phyloP scores from a whole-genome alignment of 2,113 vertebrate genomes.

The Microcebus tavaratra region DNA sequence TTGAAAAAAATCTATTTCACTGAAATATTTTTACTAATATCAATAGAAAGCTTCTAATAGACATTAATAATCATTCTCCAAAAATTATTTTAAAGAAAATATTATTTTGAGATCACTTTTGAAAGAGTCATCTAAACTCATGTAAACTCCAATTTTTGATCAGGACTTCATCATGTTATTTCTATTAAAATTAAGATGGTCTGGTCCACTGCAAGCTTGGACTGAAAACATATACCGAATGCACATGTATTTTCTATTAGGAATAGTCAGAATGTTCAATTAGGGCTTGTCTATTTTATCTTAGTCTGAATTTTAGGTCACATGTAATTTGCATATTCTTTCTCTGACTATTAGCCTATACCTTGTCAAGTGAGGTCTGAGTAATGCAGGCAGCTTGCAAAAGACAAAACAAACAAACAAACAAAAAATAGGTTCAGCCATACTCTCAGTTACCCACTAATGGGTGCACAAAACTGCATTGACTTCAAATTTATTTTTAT shows the following conservation, averaged over 20 bases:
- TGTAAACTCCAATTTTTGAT: conserved; percentile 1
- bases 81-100: conserved; percentile 2
- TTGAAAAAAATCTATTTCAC: background rate
- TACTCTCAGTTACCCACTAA: background rate
- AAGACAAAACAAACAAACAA: background rate
- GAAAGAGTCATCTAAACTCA: background rate
- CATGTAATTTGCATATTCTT: background rate
- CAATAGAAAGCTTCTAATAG: background rate
- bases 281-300: background rate
- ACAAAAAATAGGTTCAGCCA: background rate
- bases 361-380: background rate
- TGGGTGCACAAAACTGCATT: background rate
- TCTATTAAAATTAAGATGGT: background rate
- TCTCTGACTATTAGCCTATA: background rate
- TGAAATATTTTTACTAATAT: background rate
- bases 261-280: background rate
- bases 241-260: background rate
- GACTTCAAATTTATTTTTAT: background rate
- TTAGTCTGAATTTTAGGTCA: background rate
- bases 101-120: conserved; percentile 11
- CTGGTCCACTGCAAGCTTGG: background rate
- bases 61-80: background rate
- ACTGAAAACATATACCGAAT: background rate
- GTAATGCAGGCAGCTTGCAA: background rate
- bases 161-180: background rate